Evolutionary conservation across 2,888 invertebrate genomes (phyloP), one percentile per base, ranked within the genome.

Genomic region (Papilio demoleus): DNA sequence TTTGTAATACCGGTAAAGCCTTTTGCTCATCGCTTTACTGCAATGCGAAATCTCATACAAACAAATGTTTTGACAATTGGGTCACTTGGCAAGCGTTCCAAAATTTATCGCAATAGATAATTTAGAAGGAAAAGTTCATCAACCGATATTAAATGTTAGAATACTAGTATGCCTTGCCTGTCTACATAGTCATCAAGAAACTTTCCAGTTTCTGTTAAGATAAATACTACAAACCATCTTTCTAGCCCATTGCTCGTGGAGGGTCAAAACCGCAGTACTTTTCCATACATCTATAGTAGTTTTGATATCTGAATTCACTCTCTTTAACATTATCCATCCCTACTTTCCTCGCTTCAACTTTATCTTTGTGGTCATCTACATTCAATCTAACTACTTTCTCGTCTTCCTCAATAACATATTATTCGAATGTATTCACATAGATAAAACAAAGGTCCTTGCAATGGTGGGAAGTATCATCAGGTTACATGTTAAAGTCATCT

Each of bases 391-490:
- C 11, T 45, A 40, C n/a, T n/a, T 40, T 40, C 17, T 19, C 19
- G 17, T n/a, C 8, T 24, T n/a, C 14, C n/a, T 53, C 27, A n/a
- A 27, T 50, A 8, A 27, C 27, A 27, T 27, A 1, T 14, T 14
- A n/a, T 6, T 50, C 27, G 27, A 36, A n/a, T n/a, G 8, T 12
- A 19, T 34, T 47, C n/a, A 50, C 24, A 47, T 47, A 47, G 45
- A 19, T 63, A 24, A 63, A 38, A 50, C 36, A 17, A 31, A 31
- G 6, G 17, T 34, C 14, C 19, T 34, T 22, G 34, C 8, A 70
- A 74, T 70, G 71, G 76, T 78, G 80, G 74, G 83, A 84, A 83
- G 75, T 84, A 83, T 83, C 83, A 85, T 85, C 79, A 81, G 76
- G 79, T 79, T 80, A 82, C 74, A 76, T 80, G 82, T 81, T 79